Evolutionary conservation across 2,113 vertebrate genomes (phyloP).

Genomic region (Psittacara wagleri): DNA sequence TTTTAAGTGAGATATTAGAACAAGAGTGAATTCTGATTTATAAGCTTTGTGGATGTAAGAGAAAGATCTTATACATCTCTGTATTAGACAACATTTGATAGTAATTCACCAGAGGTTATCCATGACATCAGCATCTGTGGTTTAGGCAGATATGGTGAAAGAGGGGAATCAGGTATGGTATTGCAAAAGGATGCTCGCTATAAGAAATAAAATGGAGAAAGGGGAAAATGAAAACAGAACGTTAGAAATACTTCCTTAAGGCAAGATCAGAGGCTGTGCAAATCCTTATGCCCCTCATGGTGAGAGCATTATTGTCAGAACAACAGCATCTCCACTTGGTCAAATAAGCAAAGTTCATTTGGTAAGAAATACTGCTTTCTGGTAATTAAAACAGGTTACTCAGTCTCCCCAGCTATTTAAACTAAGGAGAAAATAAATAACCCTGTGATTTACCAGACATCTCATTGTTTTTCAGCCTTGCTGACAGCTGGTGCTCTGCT

Average conservation of each 20-base stretch:
- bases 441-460: not conserved
- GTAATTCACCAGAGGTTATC: not conserved
- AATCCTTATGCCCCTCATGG: not conserved
- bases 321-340: not conserved
- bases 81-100: not conserved
- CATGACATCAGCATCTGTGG: rapidly evolving
- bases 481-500: not conserved
- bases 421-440: not conserved
- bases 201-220: not conserved
- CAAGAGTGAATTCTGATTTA: not conserved
- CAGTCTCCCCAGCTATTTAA: not conserved
- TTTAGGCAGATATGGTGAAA: not conserved
- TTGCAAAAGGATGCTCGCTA: not conserved
- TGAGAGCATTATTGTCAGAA: not conserved
- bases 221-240: not conserved
- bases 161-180: not conserved
- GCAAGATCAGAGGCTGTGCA: not conserved
- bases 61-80: not conserved
- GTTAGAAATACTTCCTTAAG: not conserved
- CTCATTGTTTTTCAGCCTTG: not conserved
- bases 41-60: not conserved
- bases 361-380: not conserved
- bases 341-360: not conserved
- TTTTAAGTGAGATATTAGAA: not conserved
- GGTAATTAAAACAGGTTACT: not conserved